phyloP scores from a whole-genome alignment of 1,140 invertebrate species.

The Calephelis virginiensis region DNA sequence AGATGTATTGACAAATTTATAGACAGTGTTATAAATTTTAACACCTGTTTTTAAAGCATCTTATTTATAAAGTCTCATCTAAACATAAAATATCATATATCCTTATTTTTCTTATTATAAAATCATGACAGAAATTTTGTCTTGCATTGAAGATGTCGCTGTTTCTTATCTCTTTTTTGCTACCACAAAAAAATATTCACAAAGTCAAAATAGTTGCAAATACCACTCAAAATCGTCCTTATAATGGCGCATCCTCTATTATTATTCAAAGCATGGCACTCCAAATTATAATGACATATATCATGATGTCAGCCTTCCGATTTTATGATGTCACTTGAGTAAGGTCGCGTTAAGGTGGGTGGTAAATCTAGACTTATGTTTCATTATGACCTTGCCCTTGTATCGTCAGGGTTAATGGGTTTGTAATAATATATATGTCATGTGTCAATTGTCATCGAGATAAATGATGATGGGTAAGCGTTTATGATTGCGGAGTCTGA shows the following conservation, averaged over 20 bases:
- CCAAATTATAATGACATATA: slow-evolving; percentile 1
- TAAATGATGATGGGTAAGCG: background rate
- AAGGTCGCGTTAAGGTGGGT: slow-evolving; percentile 13
- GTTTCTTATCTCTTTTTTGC: no score
- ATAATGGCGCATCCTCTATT: background rate
- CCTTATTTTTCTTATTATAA: no score
- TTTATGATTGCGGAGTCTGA: no score
- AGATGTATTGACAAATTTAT: no score
- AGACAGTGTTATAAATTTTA: no score
- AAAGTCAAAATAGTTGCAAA: no score
- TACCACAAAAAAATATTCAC: no score
- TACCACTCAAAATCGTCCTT: background rate
- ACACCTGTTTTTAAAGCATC: no score
- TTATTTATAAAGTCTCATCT: no score
- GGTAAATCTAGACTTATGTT: slow-evolving; percentile 5
- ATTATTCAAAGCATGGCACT: background rate
- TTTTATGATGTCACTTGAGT: slow-evolving; percentile 13
- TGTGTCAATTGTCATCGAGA: background rate
- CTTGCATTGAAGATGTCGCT: no score
- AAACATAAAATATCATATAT: no score
- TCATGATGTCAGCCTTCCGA: slow-evolving; percentile 12
- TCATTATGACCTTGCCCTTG: slow-evolving; percentile 16
- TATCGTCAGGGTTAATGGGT: slow-evolving; percentile 6
- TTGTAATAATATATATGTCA: slow-evolving; percentile 11
- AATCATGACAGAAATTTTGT: no score